Conservation (phyloP, 1,140 invertebrate genomes). For the Drosophila truncata region DNA sequence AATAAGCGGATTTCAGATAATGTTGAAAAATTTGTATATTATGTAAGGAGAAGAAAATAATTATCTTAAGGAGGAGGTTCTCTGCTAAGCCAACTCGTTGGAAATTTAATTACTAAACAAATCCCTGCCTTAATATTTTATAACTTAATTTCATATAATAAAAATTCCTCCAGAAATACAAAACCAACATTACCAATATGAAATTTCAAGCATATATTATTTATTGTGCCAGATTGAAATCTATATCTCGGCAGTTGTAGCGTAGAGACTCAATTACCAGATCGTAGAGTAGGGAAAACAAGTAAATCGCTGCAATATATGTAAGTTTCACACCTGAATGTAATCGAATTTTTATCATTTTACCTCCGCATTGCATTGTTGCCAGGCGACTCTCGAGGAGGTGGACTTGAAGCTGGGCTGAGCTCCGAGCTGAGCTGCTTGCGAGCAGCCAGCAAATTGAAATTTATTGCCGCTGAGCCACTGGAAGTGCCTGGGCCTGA, state of each 20-base stretch:
- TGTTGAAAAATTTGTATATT: neutral
- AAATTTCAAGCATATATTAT: slow-evolving; percentile 1
- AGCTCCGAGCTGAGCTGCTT: slow-evolving; percentile 27
- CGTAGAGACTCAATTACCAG: slow-evolving; percentile 43
- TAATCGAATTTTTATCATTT: slow-evolving; percentile 84
- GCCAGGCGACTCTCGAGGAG: slow-evolving; percentile 49
- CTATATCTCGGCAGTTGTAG: slow-evolving; percentile 11
- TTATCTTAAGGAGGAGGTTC: neutral
- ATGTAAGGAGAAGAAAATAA: neutral
- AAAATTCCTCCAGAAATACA: neutral
- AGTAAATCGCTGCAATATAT: slow-evolving; percentile 76
- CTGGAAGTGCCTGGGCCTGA: slow-evolving; percentile 59
- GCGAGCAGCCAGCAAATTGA: slow-evolving; percentile 72
- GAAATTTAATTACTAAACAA: neutral
- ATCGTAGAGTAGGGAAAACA: slow-evolving; percentile 70
- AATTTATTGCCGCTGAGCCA: slow-evolving; percentile 81
- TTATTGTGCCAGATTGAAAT: slow-evolving; percentile 34
- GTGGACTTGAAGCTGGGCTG: slow-evolving; percentile 10
- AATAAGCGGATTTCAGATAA: neutral
- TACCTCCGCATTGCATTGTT: slow-evolving; percentile 82
- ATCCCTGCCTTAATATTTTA: neutral
- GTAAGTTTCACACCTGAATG: slow-evolving; percentile 83
- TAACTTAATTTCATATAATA: neutral
- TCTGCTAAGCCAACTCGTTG: neutral
- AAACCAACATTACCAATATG: neutral